These are phyloP conservation scores for Stegophylla sp. DNA, from an alignment of 2,888 invertebrate genomes.

Conservation along the genomic window DNA sequence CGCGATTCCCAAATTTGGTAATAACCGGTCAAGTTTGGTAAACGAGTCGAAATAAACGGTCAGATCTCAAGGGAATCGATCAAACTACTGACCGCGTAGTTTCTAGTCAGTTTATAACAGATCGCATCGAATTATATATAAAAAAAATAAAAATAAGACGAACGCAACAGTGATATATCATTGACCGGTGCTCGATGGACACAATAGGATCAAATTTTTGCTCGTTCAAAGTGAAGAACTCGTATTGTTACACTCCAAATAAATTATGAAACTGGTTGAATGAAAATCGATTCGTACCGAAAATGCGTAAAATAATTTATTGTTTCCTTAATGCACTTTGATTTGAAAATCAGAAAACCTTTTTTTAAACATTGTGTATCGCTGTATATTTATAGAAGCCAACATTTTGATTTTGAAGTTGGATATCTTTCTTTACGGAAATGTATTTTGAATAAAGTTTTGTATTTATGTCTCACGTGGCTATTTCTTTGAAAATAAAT, in stretches of 20 bases:
- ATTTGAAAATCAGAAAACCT: background rate
- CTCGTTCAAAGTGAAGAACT: constrained; percentile 30
- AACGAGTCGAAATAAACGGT: constrained; percentile 57
- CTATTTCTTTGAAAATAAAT: too few relatives aligned
- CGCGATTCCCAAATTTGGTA: constrained; percentile 56
- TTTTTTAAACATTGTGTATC: background rate
- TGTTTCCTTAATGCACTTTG: background rate
- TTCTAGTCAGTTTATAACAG: constrained; percentile 43
- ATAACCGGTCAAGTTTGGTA: constrained; percentile 51
- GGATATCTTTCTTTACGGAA: too few relatives aligned
- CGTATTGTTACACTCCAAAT: constrained; percentile 43
- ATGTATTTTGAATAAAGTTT: too few relatives aligned
- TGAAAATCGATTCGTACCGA: background rate
- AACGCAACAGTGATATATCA: constrained; percentile 26
- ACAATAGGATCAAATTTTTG: constrained; percentile 43
- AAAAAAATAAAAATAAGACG: constrained; percentile 37
- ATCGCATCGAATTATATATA: constrained; percentile 43
- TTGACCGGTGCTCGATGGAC: constrained; percentile 18
- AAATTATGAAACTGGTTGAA: constrained; percentile 16
- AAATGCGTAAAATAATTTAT: background rate
- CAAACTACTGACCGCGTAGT: constrained; percentile 39
- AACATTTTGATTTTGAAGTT: too few relatives aligned
- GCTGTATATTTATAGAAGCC: background rate
- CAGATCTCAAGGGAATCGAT: constrained; percentile 43
- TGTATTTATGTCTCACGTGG: too few relatives aligned